Evolutionary conservation across 2,797 vertebrate genomes (phyloP).

Genomic region (Heterohyrax brucei): DNA sequence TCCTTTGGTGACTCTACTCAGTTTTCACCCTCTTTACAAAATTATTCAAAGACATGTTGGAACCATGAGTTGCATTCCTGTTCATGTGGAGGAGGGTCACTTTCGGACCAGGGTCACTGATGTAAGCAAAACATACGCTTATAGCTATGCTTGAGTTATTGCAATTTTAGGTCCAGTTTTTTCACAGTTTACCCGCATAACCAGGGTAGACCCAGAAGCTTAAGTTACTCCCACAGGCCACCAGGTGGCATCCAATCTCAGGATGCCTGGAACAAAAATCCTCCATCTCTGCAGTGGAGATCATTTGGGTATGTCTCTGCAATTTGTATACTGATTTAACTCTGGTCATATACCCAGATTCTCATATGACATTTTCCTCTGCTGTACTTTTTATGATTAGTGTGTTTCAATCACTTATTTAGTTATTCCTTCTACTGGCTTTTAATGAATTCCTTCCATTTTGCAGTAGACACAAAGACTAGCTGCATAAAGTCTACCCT

Average conservation of each 20-base stretch:
- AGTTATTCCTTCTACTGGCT: slow-evolving; percentile 61
- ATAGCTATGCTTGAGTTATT: background rate
- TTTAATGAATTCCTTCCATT: slow-evolving; percentile 49
- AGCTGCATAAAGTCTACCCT: slow-evolving; percentile 4
- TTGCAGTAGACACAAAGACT: background rate
- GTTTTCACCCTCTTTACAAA: background rate
- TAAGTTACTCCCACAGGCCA: background rate
- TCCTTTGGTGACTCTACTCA: background rate
- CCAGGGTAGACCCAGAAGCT: background rate
- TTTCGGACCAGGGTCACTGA: background rate
- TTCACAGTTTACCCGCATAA: background rate
- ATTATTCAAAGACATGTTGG: background rate
- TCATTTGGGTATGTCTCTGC: slow-evolving; percentile 41
- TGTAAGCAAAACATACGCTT: background rate
- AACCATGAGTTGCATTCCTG: background rate
- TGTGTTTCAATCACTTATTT: slow-evolving; percentile 63
- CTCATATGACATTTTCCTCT: background rate
- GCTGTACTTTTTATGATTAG: slow-evolving; percentile 29
- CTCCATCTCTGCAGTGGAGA: background rate
- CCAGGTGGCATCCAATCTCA: slow-evolving; percentile 26
- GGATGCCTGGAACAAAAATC: background rate
- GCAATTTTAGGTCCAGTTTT: background rate
- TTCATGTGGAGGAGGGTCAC: background rate
- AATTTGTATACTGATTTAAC: slow-evolving; percentile 25
- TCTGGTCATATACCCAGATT: slow-evolving; percentile 15